A percentile compares a stretch with the other conserved stretches of the same genome.
phyloP scores from a whole-genome alignment of 2,888 invertebrate species.

The Apomyelois bistriatella region DNA sequence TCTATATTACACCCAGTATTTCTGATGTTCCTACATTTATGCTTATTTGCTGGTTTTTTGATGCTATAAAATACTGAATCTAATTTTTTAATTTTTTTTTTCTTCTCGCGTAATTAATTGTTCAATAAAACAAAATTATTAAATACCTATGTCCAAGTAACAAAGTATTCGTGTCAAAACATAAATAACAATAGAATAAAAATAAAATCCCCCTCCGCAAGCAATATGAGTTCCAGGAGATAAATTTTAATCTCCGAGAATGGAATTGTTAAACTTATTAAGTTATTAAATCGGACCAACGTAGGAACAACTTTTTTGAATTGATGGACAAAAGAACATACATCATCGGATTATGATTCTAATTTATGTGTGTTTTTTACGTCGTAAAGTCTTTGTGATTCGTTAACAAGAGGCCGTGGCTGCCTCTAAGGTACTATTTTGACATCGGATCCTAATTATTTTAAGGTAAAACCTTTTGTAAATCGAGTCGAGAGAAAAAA shows the following conservation, averaged over 20 bases:
- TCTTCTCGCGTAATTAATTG: not conserved
- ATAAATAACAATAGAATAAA: constrained; percentile 12
- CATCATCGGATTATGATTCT: constrained; percentile 70
- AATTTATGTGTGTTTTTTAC: constrained; percentile 66
- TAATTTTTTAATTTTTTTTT: too few species aligned
- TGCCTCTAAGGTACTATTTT: constrained; percentile 61
- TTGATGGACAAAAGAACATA: constrained; percentile 54
- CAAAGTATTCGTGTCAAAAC: constrained; percentile 11
- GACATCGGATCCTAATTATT: constrained; percentile 73
- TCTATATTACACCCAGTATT: constrained; percentile 34
- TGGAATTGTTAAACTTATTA: constrained; percentile 62
- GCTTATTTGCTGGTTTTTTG: constrained; percentile 26
- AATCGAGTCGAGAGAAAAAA: constrained; percentile 36
- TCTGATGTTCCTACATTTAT: constrained; percentile 27
- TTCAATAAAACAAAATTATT: not conserved
- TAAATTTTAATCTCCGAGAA: constrained; percentile 46
- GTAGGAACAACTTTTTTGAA: constrained; percentile 48
- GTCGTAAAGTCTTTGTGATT: constrained; percentile 56
- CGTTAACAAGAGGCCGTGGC: constrained; percentile 58
- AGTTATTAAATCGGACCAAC: constrained; percentile 56
- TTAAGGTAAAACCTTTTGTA: constrained; percentile 64
- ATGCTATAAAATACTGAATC: constrained; percentile 20
- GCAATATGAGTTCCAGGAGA: constrained; percentile 29
- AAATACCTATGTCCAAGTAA: constrained; percentile 15
- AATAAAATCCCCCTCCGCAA: constrained; percentile 28